Evolutionary conservation across 1,140 invertebrate species (phyloP).

Genomic region (Ceratosolen fusciceps): DNA sequence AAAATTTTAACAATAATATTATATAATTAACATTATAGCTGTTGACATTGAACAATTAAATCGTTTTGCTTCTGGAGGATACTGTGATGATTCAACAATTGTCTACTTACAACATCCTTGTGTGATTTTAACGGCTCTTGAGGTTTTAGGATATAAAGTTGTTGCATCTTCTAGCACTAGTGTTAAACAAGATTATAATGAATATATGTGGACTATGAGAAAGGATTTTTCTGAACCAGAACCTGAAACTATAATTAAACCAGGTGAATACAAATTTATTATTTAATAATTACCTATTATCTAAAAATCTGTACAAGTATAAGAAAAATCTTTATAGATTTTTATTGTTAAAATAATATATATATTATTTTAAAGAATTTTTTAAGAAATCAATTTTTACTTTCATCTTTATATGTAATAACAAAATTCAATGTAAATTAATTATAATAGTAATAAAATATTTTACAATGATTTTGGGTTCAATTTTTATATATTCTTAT

Average conservation of each 20-base stretch:
- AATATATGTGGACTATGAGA: slow-evolving; percentile 93
- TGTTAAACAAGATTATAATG: slow-evolving; percentile 89
- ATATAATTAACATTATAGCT: slow-evolving; percentile 70
- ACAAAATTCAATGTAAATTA: no score
- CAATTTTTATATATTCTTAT: slow-evolving; percentile 12
- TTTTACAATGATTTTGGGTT: slow-evolving; percentile 14
- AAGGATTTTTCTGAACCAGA: slow-evolving; percentile 89
- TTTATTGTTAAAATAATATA: background rate
- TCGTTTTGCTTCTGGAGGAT: slow-evolving; percentile 84
- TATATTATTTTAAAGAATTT: no score
- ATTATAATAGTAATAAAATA: slow-evolving; percentile 5
- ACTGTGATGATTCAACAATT: slow-evolving; percentile 84
- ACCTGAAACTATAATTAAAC: slow-evolving; percentile 65
- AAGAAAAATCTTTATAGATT: background rate
- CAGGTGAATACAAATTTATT: slow-evolving; percentile 57
- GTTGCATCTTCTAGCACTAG: slow-evolving; percentile 87
- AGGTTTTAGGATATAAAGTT: slow-evolving; percentile 88
- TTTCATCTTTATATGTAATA: no score
- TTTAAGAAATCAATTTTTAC: no score
- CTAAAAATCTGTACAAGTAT: background rate
- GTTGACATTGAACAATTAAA: slow-evolving; percentile 84
- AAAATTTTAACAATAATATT: no score
- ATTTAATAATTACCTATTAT: background rate
- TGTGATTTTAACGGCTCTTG: slow-evolving; percentile 86
- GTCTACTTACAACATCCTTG: slow-evolving; percentile 89